A percentile compares a stretch with the other conserved stretches of the same genome.
These are phyloP conservation scores for Sarcophaga subvicina DNA, from an alignment of 2,888 invertebrate species.

Conservation along the genomic window DNA sequence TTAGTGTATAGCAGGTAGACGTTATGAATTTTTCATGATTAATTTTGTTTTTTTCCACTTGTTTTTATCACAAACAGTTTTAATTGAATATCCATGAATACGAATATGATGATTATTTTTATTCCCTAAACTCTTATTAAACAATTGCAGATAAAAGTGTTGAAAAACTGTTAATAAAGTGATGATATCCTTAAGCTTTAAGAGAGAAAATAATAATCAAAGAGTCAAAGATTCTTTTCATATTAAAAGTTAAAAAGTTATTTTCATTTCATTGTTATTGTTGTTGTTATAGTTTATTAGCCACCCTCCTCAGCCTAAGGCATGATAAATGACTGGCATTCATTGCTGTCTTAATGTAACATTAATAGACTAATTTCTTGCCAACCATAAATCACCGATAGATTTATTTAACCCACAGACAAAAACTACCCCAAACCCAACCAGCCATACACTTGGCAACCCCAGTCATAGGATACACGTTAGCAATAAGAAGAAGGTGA, in stretches of 20 bases:
- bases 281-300: not conserved
- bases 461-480: not conserved
- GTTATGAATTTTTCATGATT: constrained; percentile 68
- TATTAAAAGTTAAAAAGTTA: constrained; percentile 19
- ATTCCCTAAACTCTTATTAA: constrained; percentile 28
- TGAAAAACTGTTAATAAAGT: constrained; percentile 1
- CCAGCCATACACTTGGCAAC: not conserved
- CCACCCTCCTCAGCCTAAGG: not conserved
- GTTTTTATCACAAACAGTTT: not conserved
- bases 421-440: not conserved
- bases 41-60: constrained; percentile 53
- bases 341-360: constrained; percentile 63
- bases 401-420: constrained; percentile 53
- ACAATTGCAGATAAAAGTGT: not conserved
- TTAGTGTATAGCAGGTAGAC: not conserved
- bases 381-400: constrained; percentile 63
- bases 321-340: constrained; percentile 63
- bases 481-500: not conserved
- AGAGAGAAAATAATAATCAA: not conserved
- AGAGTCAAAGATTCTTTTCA: constrained; percentile 24
- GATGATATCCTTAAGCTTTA: not conserved
- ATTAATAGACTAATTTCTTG: constrained; percentile 57
- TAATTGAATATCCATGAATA: not conserved
- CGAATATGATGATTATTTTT: not conserved
- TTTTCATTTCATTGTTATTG: not conserved